Conservation (phyloP, 2,113 vertebrate species). For the Erythrocercus mccallii region DNA sequence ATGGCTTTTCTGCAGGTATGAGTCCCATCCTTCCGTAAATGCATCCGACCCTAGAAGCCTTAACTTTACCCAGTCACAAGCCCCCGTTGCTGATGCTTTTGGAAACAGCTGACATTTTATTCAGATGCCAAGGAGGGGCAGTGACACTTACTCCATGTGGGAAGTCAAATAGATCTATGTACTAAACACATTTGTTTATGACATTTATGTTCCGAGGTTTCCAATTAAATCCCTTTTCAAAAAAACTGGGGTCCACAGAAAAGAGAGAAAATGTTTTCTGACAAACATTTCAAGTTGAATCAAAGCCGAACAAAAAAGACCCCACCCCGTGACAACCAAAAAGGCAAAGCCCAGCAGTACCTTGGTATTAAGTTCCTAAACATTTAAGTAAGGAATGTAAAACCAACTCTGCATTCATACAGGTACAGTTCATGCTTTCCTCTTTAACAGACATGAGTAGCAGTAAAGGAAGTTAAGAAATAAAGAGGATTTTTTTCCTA, state of each 20-base stretch:
- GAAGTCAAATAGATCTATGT: constrained; percentile 1
- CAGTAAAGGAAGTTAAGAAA: not conserved
- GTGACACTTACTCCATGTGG: constrained; percentile 10
- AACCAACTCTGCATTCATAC: constrained; percentile 1
- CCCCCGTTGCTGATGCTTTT: constrained; percentile 18
- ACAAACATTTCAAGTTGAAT: constrained; percentile 5
- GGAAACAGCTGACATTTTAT: constrained; percentile 33
- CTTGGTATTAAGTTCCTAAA: constrained; percentile 1
- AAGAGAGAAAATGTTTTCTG: constrained; percentile 5
- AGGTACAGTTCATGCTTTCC: constrained; percentile 24
- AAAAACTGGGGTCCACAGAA: not conserved
- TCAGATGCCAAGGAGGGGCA: constrained; percentile 44
- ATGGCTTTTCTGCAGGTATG: constrained; percentile 57
- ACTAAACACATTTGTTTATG: not conserved
- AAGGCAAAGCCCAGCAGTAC: not conserved
- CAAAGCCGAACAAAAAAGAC: not conserved
- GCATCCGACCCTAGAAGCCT: constrained; percentile 33
- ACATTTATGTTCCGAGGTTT: constrained; percentile 10
- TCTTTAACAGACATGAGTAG: not conserved
- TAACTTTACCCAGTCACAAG: not conserved
- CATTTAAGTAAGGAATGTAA: constrained; percentile 37
- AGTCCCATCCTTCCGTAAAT: constrained; percentile 44
- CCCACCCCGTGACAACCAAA: not conserved
- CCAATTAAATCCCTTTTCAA: not conserved
- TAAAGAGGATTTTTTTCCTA: not conserved